Evolutionary conservation across 2,113 vertebrate species (phyloP).

Genomic region (Morone chrysops): DNA sequence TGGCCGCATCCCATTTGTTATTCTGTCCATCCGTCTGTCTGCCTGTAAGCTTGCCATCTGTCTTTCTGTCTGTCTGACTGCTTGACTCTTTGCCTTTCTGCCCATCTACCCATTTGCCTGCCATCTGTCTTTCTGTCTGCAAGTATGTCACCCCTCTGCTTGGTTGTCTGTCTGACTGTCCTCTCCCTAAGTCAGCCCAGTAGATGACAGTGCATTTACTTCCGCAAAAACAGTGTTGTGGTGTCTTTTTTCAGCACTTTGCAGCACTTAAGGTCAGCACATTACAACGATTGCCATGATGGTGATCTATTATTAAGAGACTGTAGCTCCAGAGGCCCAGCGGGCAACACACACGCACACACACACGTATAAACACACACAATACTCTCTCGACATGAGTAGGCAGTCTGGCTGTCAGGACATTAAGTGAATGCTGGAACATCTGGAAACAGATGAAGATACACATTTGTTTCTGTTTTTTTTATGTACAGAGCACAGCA

Average conservation of each 20-base stretch:
- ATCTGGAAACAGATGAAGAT: slow-evolving; percentile 42
- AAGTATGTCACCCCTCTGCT: slow-evolving; percentile 55
- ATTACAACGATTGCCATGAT: slow-evolving; percentile 52
- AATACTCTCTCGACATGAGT: slow-evolving; percentile 43
- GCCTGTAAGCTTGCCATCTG: slow-evolving; percentile 65
- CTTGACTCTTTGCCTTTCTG: slow-evolving; percentile 65
- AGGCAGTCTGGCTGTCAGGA: slow-evolving; percentile 50
- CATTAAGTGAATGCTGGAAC: slow-evolving; percentile 47
- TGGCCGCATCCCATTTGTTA: slow-evolving; percentile 60
- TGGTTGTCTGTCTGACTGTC: slow-evolving; percentile 29
- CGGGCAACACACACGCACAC: not conserved
- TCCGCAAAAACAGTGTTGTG: slow-evolving; percentile 19
- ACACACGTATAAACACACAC: slow-evolving; percentile 12
- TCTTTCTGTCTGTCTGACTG: slow-evolving; percentile 67
- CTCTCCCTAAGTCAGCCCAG: slow-evolving; percentile 8
- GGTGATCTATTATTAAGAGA: slow-evolving; percentile 75
- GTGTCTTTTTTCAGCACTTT: slow-evolving; percentile 63
- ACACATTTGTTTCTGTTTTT: slow-evolving; percentile 4
- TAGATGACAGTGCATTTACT: slow-evolving; percentile 65
- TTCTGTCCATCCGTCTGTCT: slow-evolving; percentile 67
- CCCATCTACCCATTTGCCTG: slow-evolving; percentile 66
- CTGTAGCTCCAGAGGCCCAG: slow-evolving; percentile 44
- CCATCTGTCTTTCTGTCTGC: slow-evolving; percentile 75
- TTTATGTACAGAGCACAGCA: not conserved
- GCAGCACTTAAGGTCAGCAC: slow-evolving; percentile 65